These are phyloP conservation scores for Acleris emargana DNA, from an alignment of 2,888 invertebrate species.

Conservation along the genomic window DNA sequence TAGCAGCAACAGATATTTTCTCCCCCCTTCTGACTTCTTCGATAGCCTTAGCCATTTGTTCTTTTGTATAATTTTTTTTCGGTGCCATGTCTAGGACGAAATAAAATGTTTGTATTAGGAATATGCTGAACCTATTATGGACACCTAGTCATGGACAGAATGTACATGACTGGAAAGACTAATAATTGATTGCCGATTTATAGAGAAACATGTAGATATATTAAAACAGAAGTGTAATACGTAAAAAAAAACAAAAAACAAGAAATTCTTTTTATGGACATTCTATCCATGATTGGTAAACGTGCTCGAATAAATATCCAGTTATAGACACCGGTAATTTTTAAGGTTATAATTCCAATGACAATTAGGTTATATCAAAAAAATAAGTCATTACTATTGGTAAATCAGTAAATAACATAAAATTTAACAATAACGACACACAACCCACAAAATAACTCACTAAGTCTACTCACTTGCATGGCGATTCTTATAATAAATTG, in stretches of 20 bases:
- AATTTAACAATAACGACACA: slow-evolving; percentile 12
- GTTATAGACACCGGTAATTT: slow-evolving; percentile 16
- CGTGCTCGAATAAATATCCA: slow-evolving; percentile 11
- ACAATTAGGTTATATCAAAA: slow-evolving; percentile 10
- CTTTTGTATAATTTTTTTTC: no score
- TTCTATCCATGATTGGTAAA: slow-evolving; percentile 13
- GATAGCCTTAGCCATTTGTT: not conserved
- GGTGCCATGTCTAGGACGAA: slow-evolving; percentile 1
- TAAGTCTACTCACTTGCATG: slow-evolving; percentile 8
- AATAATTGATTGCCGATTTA: no score
- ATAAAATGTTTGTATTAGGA: slow-evolving; percentile 15
- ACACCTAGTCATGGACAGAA: slow-evolving; percentile 22
- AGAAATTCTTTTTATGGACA: slow-evolving; percentile 19
- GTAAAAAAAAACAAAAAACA: slow-evolving; percentile 11
- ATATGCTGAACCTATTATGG: slow-evolving; percentile 18
- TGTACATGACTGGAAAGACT: slow-evolving; percentile 7
- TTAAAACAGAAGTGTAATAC: slow-evolving; percentile 11
- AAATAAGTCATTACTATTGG: slow-evolving; percentile 5
- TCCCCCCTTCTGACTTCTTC: slow-evolving; percentile 7
- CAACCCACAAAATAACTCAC: slow-evolving; percentile 3
- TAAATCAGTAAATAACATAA: slow-evolving; percentile 11
- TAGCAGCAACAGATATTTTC: slow-evolving; percentile 10
- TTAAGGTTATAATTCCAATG: slow-evolving; percentile 7
- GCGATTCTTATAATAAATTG: slow-evolving; percentile 10
- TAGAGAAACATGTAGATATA: slow-evolving; percentile 14